Evolutionary conservation across 2,797 vertebrate species (phyloP).

Genomic region (Dallia pectoralis): DNA sequence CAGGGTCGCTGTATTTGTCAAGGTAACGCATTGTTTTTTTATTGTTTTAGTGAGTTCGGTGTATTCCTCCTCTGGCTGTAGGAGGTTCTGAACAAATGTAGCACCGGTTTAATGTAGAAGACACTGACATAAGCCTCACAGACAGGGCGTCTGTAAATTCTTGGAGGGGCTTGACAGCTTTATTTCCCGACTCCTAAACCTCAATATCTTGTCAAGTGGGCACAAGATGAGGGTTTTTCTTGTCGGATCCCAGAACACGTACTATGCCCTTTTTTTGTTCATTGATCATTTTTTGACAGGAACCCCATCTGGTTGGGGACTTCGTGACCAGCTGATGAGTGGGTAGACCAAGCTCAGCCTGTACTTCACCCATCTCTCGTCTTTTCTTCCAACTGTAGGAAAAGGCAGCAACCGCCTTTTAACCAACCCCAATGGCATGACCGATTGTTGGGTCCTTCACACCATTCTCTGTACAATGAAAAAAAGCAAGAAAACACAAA

Average conservation of each 20-base stretch:
- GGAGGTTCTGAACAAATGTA: not conserved
- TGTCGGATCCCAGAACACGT: no score
- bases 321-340: no score
- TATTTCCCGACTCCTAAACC: no score
- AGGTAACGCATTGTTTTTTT: not conserved
- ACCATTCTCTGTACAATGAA: slow-evolving; percentile 17
- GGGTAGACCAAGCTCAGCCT: slow-evolving; percentile 17
- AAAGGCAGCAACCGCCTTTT: not conserved
- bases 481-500: not conserved
- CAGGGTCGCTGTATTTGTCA: no score
- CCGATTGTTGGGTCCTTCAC: slow-evolving; percentile 10
- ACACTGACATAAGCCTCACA: slow-evolving; percentile 13
- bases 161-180: no score
- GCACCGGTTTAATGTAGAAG: not conserved
- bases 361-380: not conserved
- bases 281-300: no score
- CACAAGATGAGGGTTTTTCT: no score
- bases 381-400: not conserved
- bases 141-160: no score
- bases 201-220: no score
- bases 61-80: not conserved
- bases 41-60: not conserved
- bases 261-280: no score
- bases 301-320: no score
- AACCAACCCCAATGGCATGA: not conserved